phyloP scores from a whole-genome alignment of 2,113 vertebrate genomes.

The Equus quagga region DNA sequence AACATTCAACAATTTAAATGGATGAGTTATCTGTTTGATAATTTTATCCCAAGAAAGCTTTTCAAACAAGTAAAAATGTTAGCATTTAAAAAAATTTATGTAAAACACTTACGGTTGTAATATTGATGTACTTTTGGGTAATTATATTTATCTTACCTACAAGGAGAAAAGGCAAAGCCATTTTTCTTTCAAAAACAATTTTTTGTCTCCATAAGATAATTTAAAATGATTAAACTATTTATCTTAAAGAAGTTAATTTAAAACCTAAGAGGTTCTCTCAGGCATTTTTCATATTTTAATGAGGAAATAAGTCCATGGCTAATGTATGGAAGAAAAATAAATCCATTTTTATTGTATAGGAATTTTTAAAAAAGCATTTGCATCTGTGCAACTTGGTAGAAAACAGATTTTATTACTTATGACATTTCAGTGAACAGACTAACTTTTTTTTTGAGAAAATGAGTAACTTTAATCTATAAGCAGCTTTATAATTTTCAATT shows the following conservation, averaged over 20 bases:
- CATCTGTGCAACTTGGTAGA: conserved; percentile 56
- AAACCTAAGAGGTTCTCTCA: not conserved
- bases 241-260: conserved; percentile 36
- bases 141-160: not conserved
- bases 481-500: conserved; percentile 46
- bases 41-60: conserved; percentile 3
- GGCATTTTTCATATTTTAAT: conserved; percentile 56
- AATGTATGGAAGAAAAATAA: conserved; percentile 43
- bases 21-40: not conserved
- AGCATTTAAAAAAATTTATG: conserved; percentile 2
- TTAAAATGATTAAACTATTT: conserved; percentile 32
- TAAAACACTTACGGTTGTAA: conserved; percentile 42
- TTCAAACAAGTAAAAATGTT: not conserved
- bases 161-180: not conserved
- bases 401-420: conserved; percentile 68
- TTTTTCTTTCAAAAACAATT: conserved; percentile 44
- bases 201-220: conserved; percentile 34
- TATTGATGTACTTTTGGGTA: conserved; percentile 4
- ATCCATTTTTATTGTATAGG: conserved; percentile 64
- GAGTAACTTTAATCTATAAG: conserved; percentile 45
- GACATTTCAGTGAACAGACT: conserved; percentile 70
- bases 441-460: conserved; percentile 36
- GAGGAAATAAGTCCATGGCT: not conserved
- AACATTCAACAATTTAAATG: not conserved
- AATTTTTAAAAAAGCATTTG: conserved; percentile 12